These are phyloP conservation scores for Holothuria leucospilota DNA, from an alignment of 53 echinoderm and acorn worm species.

Conservation along the genomic window DNA sequence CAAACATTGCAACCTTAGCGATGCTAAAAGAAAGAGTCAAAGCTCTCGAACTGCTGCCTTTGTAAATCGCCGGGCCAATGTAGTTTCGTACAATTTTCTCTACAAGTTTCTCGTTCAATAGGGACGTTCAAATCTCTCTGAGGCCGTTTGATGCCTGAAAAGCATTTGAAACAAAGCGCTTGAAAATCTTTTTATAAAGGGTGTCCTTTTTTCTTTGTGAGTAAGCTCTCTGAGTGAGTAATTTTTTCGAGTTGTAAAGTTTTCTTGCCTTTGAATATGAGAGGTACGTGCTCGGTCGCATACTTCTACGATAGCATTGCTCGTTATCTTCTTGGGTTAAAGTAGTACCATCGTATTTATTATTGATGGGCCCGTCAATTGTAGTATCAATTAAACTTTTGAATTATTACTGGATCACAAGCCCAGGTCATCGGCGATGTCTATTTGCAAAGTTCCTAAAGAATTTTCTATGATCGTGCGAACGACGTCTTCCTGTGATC, in stretches of 20 bases:
- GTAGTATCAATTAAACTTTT: constrained; percentile 24
- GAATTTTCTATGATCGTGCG: neutral
- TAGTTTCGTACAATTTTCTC: neutral
- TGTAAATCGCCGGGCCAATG: constrained; percentile 9
- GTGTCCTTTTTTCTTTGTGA: neutral
- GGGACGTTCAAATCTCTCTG: neutral
- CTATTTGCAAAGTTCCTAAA: neutral
- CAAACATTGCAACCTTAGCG: constrained; percentile 30
- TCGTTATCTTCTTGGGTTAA: constrained; percentile 1
- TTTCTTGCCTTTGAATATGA: neutral
- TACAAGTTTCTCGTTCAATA: neutral
- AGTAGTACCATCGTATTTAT: neutral
- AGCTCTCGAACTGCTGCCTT: neutral
- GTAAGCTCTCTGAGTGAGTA: constrained; percentile 22
- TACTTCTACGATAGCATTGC: neutral
- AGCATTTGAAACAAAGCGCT: neutral
- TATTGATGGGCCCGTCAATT: neutral
- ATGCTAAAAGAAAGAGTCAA: constrained; percentile 12
- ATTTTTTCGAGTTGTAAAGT: neutral
- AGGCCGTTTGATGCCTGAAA: constrained; percentile 3
- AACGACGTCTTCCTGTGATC: neutral
- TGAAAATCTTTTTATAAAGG: constrained; percentile 4
- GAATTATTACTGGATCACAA: constrained; percentile 27
- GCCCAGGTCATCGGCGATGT: constrained; percentile 18
- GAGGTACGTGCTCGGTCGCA: constrained; percentile 22